These are phyloP conservation scores for Leptopilina myrica DNA, from an alignment of 2,888 invertebrate genomes.

Conservation along the genomic window DNA sequence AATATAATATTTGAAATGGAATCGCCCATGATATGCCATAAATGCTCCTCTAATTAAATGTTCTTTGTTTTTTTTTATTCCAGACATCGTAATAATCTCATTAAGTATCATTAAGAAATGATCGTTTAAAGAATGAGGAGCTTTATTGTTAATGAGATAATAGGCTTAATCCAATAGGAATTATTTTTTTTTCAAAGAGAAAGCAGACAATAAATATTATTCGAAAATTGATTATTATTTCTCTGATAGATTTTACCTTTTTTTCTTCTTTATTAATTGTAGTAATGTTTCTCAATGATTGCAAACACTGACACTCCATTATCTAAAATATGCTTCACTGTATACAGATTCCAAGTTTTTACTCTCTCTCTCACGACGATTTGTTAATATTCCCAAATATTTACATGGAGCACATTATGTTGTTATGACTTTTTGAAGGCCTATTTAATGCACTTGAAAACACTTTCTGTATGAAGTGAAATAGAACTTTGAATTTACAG, in stretches of 20 bases:
- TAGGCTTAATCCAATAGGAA: background rate
- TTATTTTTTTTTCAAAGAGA: background rate
- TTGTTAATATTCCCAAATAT: conserved; percentile 17
- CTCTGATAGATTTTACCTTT: background rate
- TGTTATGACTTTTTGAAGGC: background rate
- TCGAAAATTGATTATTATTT: background rate
- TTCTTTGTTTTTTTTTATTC: background rate
- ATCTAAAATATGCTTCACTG: conserved; percentile 16
- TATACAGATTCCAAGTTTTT: background rate
- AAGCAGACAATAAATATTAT: background rate
- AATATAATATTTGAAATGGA: conserved; percentile 10
- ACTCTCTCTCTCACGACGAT: background rate
- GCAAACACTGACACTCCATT: conserved; percentile 4
- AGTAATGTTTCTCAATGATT: background rate
- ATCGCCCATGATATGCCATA: conserved; percentile 3
- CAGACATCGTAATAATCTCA: background rate
- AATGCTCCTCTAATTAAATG: background rate
- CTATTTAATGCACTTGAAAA: background rate
- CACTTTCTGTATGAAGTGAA: background rate
- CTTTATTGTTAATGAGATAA: background rate
- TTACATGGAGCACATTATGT: background rate
- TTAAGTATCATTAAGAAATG: conserved; percentile 4
- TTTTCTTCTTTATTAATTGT: background rate
- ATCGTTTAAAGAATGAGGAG: background rate
- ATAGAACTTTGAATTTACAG: background rate